Percentiles rank a stretch among this genome's conserved stretches.
These are phyloP conservation scores for Gnatocerus cornutus DNA, from an alignment of 2,888 invertebrate genomes.

Conservation along the genomic window DNA sequence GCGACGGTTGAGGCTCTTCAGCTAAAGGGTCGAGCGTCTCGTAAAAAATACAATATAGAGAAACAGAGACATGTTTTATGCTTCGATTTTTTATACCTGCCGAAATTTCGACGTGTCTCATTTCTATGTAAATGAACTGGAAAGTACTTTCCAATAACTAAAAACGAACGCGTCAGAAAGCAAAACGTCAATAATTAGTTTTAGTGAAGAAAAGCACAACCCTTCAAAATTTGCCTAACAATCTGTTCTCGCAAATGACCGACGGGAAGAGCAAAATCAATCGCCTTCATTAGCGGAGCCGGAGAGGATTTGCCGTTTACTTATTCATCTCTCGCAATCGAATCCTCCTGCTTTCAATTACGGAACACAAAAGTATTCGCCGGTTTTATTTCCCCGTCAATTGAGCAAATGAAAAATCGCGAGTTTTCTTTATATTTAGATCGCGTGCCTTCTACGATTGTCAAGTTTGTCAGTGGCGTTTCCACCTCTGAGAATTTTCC, in stretches of 20 bases:
- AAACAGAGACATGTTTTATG: constrained; percentile 10
- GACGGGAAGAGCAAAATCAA: constrained; percentile 24
- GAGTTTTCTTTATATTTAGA: constrained; percentile 54
- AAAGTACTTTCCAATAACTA: no score
- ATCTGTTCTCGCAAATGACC: constrained; percentile 5
- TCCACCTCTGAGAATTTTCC: not conserved
- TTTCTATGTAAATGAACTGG: not conserved
- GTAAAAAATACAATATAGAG: constrained; percentile 23
- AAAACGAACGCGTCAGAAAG: not conserved
- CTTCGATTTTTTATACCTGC: constrained; percentile 1
- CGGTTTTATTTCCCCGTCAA: constrained; percentile 53
- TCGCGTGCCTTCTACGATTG: constrained; percentile 44
- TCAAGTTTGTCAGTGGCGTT: constrained; percentile 23
- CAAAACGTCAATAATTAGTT: not conserved
- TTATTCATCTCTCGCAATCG: constrained; percentile 48
- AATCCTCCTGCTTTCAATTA: constrained; percentile 48
- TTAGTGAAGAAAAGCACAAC: constrained; percentile 11
- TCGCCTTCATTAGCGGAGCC: constrained; percentile 37
- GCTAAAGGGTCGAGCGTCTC: constrained; percentile 3
- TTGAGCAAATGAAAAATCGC: constrained; percentile 56
- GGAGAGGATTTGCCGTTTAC: constrained; percentile 36
- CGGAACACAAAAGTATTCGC: constrained; percentile 47
- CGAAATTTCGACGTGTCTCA: no score
- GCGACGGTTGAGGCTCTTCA: constrained; percentile 25
- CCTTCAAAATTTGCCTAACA: constrained; percentile 9